Percentiles rank a stretch among this genome's conserved stretches.
These are phyloP conservation scores for Uromys caudimaculatus DNA, from an alignment of 2,797 vertebrate species.

Conservation along the genomic window DNA sequence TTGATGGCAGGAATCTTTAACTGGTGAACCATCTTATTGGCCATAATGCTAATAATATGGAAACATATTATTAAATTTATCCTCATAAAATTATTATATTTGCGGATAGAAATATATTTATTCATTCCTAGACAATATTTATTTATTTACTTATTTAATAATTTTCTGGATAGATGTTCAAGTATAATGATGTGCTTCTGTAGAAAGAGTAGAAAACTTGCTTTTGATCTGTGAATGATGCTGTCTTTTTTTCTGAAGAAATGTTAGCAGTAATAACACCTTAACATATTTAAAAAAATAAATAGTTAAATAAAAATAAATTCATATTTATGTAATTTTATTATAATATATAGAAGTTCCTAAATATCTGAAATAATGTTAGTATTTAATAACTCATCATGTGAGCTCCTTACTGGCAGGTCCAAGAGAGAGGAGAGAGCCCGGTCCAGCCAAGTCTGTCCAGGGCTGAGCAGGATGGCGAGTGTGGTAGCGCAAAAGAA, in stretches of 20 bases:
- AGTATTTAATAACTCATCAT: neutral
- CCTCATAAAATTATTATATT: neutral
- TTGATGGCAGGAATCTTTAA: neutral
- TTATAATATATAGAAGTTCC: neutral
- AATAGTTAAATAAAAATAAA: neutral
- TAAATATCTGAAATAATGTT: neutral
- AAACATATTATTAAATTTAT: neutral
- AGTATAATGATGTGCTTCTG: neutral
- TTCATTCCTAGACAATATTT: neutral
- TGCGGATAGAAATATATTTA: neutral
- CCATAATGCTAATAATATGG: neutral
- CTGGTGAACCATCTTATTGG: neutral
- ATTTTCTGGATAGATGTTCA: neutral
- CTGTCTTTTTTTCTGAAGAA: neutral
- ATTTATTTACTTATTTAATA: neutral
- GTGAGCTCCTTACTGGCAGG: too few relatives aligned
- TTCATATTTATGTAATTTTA: neutral
- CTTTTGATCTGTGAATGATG: neutral
- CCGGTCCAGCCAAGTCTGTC: too few relatives aligned
- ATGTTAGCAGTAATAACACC: neutral
- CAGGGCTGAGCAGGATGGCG: too few relatives aligned
- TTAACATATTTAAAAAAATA: neutral
- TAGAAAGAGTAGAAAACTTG: neutral
- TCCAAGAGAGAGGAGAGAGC: too few relatives aligned
- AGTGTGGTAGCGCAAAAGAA: too few relatives aligned